Base-by-base conservation (phyloP, 2,113 vertebrate species). In the Gymnarchus niloticus region DNA sequence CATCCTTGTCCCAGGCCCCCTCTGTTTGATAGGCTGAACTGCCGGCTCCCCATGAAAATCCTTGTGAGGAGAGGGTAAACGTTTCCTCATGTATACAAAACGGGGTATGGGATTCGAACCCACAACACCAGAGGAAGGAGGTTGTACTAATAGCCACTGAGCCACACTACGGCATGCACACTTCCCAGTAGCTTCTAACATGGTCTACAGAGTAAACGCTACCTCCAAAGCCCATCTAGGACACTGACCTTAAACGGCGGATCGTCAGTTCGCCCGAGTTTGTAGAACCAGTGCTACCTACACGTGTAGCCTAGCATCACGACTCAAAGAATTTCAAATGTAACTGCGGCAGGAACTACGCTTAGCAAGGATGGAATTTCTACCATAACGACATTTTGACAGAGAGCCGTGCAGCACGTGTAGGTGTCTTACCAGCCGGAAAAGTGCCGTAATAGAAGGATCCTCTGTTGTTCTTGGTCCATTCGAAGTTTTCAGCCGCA, bases 391-490 rank as follows among this genome's bases (percentile, higher is more conserved):
- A 23, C 49, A 81, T 3, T n/a, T 56, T 25, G 14, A 28, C 10
- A 8, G 37, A 56, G 54, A 19, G 41, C 54, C 52, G 5, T 33
- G 48, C 7, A 21, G 6, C 44, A 33, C 25, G 54, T 57, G 61
- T 6, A 69, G 19, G 44, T n/a, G 1, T 88, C 88, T 21, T 95
- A 98, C 98, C 97, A 87, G 91, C 89, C 89, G 98, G 97, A 89
- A 99, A 99, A 88, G 92, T 95, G 94, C 96, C 96, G 17, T 98
- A 98, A 94, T 96, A 96, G 96, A 99, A 99, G 93, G 97, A 95
- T 90, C 94, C 89, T 1, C 94, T 93, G 4, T 96, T 90, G 90
- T 95, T 96, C 93, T 96, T 96, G 93, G 96, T 95, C 93, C 94
- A 95, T 69, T 93, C 91, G 91, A 95, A 95, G 78, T 95, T 95